phyloP scores from a whole-genome alignment of 2,797 vertebrate species.

The Characodon lateralis region DNA sequence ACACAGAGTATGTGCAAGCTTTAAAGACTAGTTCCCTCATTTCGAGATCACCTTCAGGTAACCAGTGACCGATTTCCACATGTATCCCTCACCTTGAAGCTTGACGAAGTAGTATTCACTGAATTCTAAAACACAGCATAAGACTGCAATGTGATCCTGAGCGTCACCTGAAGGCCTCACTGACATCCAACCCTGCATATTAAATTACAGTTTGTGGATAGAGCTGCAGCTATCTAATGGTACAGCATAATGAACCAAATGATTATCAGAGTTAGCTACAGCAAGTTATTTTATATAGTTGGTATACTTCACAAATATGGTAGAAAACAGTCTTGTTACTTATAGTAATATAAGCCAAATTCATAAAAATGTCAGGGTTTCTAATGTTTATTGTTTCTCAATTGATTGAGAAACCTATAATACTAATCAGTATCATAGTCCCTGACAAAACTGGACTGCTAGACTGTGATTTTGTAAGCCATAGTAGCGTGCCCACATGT shows the following conservation, averaged over 20 bases:
- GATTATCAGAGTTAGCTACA: constrained; percentile 44
- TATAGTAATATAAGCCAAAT: background rate
- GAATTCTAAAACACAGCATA: constrained; percentile 50
- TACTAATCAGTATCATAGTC: background rate
- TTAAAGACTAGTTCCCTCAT: constrained; percentile 84
- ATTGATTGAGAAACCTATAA: too few relatives aligned
- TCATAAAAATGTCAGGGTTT: background rate
- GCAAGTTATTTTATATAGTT: constrained; percentile 29
- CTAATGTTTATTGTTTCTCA: too few relatives aligned
- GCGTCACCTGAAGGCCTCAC: constrained; percentile 61
- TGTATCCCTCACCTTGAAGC: constrained; percentile 28
- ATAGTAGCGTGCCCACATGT: background rate
- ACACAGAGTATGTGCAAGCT: constrained; percentile 80
- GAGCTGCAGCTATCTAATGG: constrained; percentile 50
- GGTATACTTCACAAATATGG: background rate
- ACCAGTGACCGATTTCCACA: constrained; percentile 19
- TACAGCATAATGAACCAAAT: constrained; percentile 32
- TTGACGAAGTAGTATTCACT: constrained; percentile 24
- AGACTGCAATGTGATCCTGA: constrained; percentile 75
- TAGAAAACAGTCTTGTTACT: background rate
- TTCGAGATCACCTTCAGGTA: constrained; percentile 43
- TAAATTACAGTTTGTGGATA: constrained; percentile 69
- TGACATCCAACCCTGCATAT: constrained; percentile 74
- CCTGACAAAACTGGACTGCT: background rate
- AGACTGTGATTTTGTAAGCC: background rate